A percentile compares a stretch with the other conserved stretches of the same genome.
Evolutionary conservation across 2,797 vertebrate genomes (phyloP).

Genomic region (Muscicapa comitata): DNA sequence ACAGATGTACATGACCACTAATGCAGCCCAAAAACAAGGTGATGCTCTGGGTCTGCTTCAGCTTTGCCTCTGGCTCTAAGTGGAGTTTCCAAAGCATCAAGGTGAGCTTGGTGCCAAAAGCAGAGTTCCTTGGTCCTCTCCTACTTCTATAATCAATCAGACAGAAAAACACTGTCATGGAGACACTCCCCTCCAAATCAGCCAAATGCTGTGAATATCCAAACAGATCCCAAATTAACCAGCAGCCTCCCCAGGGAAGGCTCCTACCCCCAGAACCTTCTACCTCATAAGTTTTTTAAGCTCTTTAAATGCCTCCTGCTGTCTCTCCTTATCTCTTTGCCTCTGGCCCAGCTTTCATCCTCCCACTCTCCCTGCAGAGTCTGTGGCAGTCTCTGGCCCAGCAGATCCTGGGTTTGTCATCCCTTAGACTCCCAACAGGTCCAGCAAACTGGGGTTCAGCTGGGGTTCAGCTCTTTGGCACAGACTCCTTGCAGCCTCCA

Average conservation of each 20-base stretch:
- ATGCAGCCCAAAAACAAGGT: accelerated
- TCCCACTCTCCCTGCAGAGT: background rate
- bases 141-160: background rate
- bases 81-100: background rate
- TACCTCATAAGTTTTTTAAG: background rate
- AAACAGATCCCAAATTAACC: accelerated
- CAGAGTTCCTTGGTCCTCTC: accelerated
- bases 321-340: background rate
- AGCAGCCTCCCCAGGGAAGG: background rate
- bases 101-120: background rate
- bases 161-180: background rate
- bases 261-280: background rate
- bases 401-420: background rate
- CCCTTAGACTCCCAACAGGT: background rate
- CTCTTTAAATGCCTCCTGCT: background rate
- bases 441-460: background rate
- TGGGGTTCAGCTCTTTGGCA: background rate
- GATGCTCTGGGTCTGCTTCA: background rate
- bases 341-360: background rate
- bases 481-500: background rate
- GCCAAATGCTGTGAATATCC: background rate
- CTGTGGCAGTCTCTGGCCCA: background rate
- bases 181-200: background rate
- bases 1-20: background rate
- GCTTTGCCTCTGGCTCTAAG: background rate